Evolutionary conservation across 2,888 invertebrate genomes (phyloP), one percentile per base, ranked within the genome.

Genomic region (Dynastes tityus): DNA sequence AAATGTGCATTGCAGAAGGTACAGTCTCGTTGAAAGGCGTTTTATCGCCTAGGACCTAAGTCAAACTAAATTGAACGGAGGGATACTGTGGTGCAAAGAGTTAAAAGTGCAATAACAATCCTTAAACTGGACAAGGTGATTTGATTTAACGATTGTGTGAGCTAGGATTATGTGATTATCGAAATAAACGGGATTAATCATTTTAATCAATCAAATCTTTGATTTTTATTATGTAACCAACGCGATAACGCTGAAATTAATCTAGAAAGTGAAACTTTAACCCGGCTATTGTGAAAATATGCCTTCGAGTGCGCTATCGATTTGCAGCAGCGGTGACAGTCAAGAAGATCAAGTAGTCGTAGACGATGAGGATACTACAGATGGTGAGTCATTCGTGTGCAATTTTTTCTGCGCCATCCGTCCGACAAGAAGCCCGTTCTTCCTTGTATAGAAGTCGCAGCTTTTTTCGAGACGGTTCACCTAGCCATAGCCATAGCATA

Each of bases 321-420:
- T 61, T 49, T 71, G 32, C 37, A 45, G 71, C 53, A 37, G 32
- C 32, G 71, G 32, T 55, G 61, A 74, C 27, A 51, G 49, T 5
- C 51, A 68, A 68, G 73, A 74, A 49, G 73, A 74, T 9, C 58
- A 32, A 40, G 73, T 74, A 58, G 61, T 61, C 61, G 40, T 74
- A 45, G 73, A 74, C 40, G 73, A 74, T 29, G 73, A 74, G 61
- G 73, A 74, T 61, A 74, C 61, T 55, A 61, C 73, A 74, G 73
- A 74, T 63, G 73, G 73, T 74, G 73, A 74, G 73, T 74, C 73
- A 74, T 74, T 13, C 27, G 22, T 16, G 61, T n/a, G 49, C 16
- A 61, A 45, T 45, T 45, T 29, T 71, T 55, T 61, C 61, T 45
- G 73, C 73, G 40, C 61, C 4, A 2, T 45, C 40, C 51, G 29